A percentile compares a stretch with the other conserved stretches of the same genome.
These are phyloP conservation scores for Crotalus horridus DNA, from an alignment of 2,113 vertebrate genomes.

Conservation along the genomic window DNA sequence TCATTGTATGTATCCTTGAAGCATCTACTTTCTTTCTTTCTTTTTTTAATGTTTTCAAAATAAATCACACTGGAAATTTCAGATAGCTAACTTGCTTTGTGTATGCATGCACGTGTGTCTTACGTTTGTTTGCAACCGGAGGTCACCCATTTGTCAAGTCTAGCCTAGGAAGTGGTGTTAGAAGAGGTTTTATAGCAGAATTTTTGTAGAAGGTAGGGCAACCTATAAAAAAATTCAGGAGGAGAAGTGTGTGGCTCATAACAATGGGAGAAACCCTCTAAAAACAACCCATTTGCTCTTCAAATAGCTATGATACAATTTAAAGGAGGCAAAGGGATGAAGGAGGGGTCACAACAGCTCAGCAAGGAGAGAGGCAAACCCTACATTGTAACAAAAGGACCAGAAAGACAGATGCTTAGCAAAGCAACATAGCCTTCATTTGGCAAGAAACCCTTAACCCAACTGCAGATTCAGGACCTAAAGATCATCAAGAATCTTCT, in stretches of 20 bases:
- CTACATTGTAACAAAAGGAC: neutral
- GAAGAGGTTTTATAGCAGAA: neutral
- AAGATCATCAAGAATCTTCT: neutral
- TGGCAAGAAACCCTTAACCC: neutral
- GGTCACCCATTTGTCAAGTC: neutral
- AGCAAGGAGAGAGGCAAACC: neutral
- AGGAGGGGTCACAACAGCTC: neutral
- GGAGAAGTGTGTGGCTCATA: neutral
- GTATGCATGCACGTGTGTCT: too few species aligned
- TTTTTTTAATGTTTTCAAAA: rapidly evolving
- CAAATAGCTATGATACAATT: neutral
- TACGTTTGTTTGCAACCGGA: neutral
- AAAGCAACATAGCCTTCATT: neutral
- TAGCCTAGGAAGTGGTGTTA: neutral
- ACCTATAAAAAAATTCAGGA: slow-evolving; percentile 9
- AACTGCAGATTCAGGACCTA: neutral
- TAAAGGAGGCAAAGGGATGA: neutral
- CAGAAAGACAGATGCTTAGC: neutral
- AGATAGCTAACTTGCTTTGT: neutral
- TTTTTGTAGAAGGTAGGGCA: neutral
- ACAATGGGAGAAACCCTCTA: neutral
- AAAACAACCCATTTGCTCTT: neutral
- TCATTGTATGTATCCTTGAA: neutral
- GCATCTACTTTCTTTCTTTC: rapidly evolving
- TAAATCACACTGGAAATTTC: neutral